These are phyloP conservation scores for Bubo scandiacus DNA, from an alignment of 2,113 vertebrate genomes.

Conservation along the genomic window DNA sequence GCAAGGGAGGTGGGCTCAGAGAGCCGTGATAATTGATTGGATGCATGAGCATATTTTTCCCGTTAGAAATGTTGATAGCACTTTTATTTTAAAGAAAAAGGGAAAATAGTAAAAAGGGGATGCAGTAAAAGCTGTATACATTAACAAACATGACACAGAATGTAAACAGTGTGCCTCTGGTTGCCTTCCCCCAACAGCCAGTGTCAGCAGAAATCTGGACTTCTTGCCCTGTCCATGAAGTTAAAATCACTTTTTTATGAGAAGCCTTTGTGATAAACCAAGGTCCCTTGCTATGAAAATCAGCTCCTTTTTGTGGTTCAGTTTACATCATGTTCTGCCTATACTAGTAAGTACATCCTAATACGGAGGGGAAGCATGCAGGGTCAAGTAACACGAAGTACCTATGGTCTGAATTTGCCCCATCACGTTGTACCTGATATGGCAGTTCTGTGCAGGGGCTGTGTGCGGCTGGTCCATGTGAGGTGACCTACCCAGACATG, in stretches of 20 bases:
- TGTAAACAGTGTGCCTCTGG: neutral
- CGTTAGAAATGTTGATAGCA: fast-evolving
- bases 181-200: neutral
- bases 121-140: neutral
- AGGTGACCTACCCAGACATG: neutral
- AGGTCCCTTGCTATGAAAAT: neutral
- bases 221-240: neutral
- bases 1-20: neutral
- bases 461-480: fast-evolving
- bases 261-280: neutral
- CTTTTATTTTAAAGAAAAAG: neutral
- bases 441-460: neutral
- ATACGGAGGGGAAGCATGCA: neutral
- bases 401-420: neutral
- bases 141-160: neutral
- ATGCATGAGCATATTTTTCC: neutral
- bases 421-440: fast-evolving
- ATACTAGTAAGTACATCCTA: neutral
- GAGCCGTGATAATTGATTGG: fast-evolving
- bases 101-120: neutral
- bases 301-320: neutral
- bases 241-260: neutral
- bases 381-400: fast-evolving
- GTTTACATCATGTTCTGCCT: neutral
- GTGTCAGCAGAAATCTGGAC: neutral